These are phyloP conservation scores for Phaethon lepturus DNA, from an alignment of 2,113 vertebrate species.

Conservation along the genomic window DNA sequence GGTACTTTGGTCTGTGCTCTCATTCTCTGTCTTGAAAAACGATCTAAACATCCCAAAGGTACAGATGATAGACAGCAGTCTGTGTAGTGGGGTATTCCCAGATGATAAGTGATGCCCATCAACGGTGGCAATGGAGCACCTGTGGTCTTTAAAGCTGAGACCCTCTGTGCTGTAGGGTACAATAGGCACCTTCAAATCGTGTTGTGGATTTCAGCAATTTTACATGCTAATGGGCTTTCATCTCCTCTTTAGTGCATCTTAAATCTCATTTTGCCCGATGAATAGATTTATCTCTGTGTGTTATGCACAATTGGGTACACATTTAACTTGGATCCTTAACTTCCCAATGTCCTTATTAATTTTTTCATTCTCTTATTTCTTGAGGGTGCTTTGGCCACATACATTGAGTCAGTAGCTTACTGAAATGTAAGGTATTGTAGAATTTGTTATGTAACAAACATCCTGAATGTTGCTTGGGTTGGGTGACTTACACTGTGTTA, in stretches of 20 bases:
- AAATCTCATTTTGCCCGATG: neutral
- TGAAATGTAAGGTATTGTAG: neutral
- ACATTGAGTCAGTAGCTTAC: neutral
- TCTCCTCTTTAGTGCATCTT: neutral
- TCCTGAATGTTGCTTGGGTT: neutral
- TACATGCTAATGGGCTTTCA: neutral
- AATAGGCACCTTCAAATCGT: neutral
- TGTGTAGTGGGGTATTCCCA: neutral
- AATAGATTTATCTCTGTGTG: neutral
- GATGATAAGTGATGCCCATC: neutral
- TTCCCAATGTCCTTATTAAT: neutral
- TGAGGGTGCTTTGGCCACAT: neutral
- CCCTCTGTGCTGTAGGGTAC: neutral
- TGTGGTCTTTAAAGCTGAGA: neutral
- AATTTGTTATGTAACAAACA: neutral
- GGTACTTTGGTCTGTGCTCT: neutral
- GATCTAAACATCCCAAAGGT: neutral
- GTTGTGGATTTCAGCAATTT: neutral
- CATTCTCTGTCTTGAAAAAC: neutral
- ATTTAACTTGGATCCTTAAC: neutral
- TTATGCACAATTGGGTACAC: neutral
- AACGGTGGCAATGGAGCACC: fast-evolving
- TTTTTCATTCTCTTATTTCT: neutral
- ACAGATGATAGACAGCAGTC: neutral
- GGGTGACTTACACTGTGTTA: neutral